Evolutionary conservation across 2,888 invertebrate species (phyloP), one percentile per base, ranked within the genome.

Genomic region (Boloria selene): DNA sequence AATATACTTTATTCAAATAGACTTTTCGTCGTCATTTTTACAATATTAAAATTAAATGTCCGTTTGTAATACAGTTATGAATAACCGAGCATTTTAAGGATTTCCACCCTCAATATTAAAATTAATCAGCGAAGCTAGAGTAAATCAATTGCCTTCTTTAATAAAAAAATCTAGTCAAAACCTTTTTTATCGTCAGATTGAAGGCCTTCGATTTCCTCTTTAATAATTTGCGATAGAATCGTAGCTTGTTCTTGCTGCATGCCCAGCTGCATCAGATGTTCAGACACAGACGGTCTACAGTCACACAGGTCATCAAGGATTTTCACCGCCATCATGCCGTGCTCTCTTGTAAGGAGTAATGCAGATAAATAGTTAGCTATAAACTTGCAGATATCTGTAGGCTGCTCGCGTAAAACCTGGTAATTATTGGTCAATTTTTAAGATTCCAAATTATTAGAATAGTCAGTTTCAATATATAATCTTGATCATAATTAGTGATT

Each of bases 331-430:
- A 92, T 78, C 49, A 90, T 73, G 0, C 91, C 92, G 59, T 92
- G 90, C 81, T 96, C 96, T 7, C 96, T 91, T 0, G 95, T 95
- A 38, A 94, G 93, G 55, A 96, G 85, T 50, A 96, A 86, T 0
- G 94, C 94, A 64, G 96, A 95, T 13, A 96, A 85, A 79, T 96
- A 96, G 81, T 96, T 95, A 2, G 95, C 93, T 73, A 96, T 94
- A 80, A 95, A 96, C 68, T 93, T 93, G 76, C 93, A 94, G 4
- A 95, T 88, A 31, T 95, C 92, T 18, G 85, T 81, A 0, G 96
- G 96, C 74, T 96, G 95, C 52, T 90, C 93, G 38, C 96, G 93
- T 4, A 96, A 83, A 0, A 96, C 96, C 95, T 95, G 68, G 4
- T 42, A 14, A 31, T 13, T 54, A 13, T 47, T 10, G 31, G 10